phyloP scores from a whole-genome alignment of 2,113 vertebrate genomes.

The Prunella fulvescens region DNA sequence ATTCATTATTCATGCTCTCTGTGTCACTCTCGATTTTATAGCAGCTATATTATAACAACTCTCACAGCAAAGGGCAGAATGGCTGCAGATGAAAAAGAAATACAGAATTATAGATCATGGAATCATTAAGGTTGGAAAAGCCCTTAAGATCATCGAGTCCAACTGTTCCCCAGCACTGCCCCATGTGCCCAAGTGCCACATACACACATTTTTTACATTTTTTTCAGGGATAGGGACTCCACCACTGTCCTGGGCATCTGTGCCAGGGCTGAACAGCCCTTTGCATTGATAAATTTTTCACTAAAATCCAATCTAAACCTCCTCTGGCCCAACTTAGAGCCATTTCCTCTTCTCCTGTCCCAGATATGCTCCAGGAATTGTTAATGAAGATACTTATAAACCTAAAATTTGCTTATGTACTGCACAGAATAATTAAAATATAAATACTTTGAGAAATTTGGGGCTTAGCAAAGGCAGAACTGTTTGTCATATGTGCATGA shows the following conservation, averaged over 20 bases:
- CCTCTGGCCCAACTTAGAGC: neutral
- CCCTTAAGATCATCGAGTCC: neutral
- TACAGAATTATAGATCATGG: neutral
- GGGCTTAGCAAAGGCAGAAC: neutral
- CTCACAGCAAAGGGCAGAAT: neutral
- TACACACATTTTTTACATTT: accelerated
- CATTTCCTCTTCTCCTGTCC: neutral
- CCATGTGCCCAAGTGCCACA: neutral
- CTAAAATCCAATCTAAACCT: neutral
- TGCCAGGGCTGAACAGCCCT: neutral
- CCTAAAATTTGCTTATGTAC: neutral
- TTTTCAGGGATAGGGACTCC: neutral
- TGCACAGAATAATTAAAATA: neutral
- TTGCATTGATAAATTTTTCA: neutral
- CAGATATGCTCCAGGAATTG: neutral
- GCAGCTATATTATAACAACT: neutral
- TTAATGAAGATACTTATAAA: neutral
- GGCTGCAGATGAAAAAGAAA: neutral
- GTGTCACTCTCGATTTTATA: neutral
- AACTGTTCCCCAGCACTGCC: neutral
- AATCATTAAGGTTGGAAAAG: neutral
- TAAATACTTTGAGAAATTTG: neutral
- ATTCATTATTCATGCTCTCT: neutral
- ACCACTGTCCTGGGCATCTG: neutral
- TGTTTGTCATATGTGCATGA: neutral